Evolutionary conservation across 2,113 vertebrate species (phyloP).

Genomic region (Erythrocebus patas): DNA sequence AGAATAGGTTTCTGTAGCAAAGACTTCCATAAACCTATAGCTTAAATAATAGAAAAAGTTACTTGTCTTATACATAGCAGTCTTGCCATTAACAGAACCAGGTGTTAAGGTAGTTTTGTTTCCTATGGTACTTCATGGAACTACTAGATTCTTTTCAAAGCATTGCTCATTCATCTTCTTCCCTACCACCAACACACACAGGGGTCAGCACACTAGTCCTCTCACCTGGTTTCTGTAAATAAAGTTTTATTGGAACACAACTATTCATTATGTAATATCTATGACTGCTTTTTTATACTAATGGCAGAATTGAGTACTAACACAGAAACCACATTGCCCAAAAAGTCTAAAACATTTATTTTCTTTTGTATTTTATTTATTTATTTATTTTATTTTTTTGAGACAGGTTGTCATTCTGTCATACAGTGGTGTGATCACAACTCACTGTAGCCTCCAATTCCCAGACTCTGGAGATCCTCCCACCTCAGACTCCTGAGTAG

Average conservation of each 20-base stretch:
- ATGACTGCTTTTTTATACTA: neutral
- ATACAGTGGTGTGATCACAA: too few species aligned
- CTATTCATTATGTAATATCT: neutral
- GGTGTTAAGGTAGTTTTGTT: neutral
- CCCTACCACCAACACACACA: accelerated
- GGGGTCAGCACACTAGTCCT: accelerated
- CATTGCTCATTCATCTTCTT: neutral
- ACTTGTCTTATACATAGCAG: too few species aligned
- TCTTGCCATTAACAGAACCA: neutral
- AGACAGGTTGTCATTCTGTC: too few species aligned
- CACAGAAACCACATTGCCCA: accelerated
- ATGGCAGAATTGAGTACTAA: neutral
- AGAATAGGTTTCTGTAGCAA: neutral
- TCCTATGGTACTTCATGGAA: accelerated
- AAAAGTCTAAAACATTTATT: neutral
- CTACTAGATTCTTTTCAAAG: neutral
- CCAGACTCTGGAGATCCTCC: too few species aligned
- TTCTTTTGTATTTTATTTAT: too few species aligned
- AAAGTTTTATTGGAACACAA: neutral
- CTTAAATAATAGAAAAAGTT: neutral
- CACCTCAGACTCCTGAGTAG: too few species aligned
- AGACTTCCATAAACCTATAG: neutral
- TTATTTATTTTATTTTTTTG: too few species aligned
- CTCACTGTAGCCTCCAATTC: too few species aligned
- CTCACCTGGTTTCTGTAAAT: neutral